phyloP scores from a whole-genome alignment of 2,113 vertebrate genomes.

The Poeciliopsis prolifica region DNA sequence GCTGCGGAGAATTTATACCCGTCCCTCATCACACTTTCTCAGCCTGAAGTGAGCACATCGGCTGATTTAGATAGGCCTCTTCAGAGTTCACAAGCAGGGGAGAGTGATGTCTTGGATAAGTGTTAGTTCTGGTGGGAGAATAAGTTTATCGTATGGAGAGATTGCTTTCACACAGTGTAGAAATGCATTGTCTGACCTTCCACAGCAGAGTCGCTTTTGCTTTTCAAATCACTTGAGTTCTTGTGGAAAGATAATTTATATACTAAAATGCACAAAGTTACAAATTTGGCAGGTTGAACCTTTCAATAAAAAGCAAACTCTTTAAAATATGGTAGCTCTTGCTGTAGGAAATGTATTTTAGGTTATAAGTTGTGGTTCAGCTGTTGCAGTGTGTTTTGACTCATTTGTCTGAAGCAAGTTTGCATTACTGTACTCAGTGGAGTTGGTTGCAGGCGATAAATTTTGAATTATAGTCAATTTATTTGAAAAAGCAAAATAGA shows the following conservation, averaged over 20 bases:
- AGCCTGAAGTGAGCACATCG: conserved; percentile 70
- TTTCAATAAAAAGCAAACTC: too few species aligned
- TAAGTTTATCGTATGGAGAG: not conserved
- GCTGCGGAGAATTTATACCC: conserved; percentile 77
- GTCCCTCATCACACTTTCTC: conserved; percentile 77
- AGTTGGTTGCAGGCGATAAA: conserved; percentile 3
- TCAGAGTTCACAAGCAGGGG: conserved; percentile 50
- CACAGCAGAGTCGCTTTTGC: not conserved
- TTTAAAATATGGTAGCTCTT: not conserved
- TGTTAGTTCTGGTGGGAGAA: not conserved
- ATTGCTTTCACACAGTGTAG: not conserved
- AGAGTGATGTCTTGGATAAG: conserved; percentile 4
- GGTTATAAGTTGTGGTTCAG: not conserved
- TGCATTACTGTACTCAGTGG: conserved; percentile 19
- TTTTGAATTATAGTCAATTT: not conserved
- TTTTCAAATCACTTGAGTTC: not conserved
- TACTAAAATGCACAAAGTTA: too few species aligned
- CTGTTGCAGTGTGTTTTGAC: conserved; percentile 25
- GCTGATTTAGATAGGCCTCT: conserved; percentile 56
- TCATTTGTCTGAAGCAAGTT: conserved; percentile 22
- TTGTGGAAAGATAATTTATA: too few species aligned
- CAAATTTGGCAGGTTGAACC: too few species aligned
- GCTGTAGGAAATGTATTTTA: not conserved
- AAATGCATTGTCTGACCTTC: not conserved
- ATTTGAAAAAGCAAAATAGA: not conserved